Evolutionary conservation across 1,140 invertebrate species (phyloP).

Genomic region (Macrocentrus cingulum): DNA sequence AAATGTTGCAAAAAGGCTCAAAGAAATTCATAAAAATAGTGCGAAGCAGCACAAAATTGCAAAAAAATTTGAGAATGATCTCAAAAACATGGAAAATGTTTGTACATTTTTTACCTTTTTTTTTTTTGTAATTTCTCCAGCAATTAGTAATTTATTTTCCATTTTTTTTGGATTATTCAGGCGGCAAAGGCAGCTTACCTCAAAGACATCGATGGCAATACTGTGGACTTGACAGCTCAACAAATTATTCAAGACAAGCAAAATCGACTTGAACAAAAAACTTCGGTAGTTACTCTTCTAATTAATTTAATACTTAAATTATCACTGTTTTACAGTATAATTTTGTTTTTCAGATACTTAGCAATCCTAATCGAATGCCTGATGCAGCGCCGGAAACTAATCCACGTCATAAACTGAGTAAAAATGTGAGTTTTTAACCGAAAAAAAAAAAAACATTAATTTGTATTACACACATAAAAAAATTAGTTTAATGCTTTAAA

Average conservation of each 20-base stretch:
- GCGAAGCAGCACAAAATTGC: conserved; percentile 75
- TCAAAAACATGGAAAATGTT: conserved; percentile 86
- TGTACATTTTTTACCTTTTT: conserved; percentile 24
- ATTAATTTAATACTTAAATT: conserved; percentile 7
- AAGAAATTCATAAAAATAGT: conserved; percentile 83
- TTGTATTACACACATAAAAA: too few species aligned
- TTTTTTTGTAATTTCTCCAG: neutral
- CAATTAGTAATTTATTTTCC: conserved; percentile 10
- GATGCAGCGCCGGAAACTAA: conserved; percentile 32
- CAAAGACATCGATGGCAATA: conserved; percentile 74
- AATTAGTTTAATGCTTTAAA: too few species aligned
- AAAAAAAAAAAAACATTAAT: neutral
- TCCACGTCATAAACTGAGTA: conserved; percentile 32
- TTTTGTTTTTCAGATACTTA: conserved; percentile 24
- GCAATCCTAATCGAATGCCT: conserved; percentile 34
- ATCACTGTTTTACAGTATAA: conserved; percentile 6
- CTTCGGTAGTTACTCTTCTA: conserved; percentile 20
- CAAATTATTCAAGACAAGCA: conserved; percentile 46
- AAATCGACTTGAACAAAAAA: conserved; percentile 25
- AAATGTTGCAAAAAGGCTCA: conserved; percentile 86
- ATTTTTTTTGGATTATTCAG: conserved; percentile 39
- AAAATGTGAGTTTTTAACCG: conserved; percentile 19
- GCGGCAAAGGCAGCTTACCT: conserved; percentile 81
- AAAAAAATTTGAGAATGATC: conserved; percentile 75
- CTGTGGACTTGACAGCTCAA: conserved; percentile 70